Conservation (phyloP, 2,113 vertebrate species). For the Spea multiplicata region DNA sequence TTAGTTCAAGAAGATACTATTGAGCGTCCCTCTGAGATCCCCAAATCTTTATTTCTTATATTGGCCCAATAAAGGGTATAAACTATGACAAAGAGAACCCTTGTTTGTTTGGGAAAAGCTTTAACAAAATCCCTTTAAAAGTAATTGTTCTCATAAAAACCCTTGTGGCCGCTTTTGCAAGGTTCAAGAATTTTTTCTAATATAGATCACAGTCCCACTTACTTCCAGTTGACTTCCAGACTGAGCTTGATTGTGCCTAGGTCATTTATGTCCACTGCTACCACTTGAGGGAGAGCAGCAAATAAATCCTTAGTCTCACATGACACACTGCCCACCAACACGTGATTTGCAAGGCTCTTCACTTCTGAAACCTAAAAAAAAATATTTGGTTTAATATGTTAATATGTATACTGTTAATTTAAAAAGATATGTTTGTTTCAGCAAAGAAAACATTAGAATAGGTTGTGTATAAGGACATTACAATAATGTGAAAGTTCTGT, state of each 20-base stretch:
- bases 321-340: conserved; percentile 90
- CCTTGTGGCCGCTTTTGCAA: no score
- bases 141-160: no score
- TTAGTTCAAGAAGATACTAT: no score
- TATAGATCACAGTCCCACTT: conserved; percentile 56
- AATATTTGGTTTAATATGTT: background rate
- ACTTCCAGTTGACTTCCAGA: conserved; percentile 96
- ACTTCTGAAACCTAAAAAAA: conserved; percentile 83
- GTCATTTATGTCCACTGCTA: conserved; percentile 96
- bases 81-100: background rate
- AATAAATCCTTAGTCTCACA: conserved; percentile 97
- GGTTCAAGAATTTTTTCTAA: background rate
- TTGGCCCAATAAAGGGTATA: background rate
- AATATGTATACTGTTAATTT: background rate
- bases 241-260: conserved; percentile 95
- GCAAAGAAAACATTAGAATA: no score
- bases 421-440: background rate
- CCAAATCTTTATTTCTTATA: no score
- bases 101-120: background rate
- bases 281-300: conserved; percentile 84
- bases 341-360: conserved; percentile 92
- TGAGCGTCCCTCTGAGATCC: no score
- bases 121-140: no score
- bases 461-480: no score
- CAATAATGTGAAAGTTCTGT: no score